Evolutionary conservation across 2,888 invertebrate species (phyloP), one percentile per base, ranked within the genome.

Genomic region (Archips crataeganus): DNA sequence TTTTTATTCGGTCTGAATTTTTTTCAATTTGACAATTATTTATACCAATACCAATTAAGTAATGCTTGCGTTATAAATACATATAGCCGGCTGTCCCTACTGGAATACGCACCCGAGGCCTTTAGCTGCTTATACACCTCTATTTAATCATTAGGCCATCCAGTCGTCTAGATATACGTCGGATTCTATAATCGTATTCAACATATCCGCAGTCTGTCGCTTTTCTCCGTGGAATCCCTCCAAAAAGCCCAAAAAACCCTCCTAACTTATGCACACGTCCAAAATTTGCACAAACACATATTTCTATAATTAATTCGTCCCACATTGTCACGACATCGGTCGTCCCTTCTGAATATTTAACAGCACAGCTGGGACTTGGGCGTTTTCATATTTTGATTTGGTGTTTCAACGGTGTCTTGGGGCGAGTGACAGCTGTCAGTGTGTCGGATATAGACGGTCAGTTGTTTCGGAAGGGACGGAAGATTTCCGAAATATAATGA

Each of bases 271-370:
- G 63, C 45, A 47, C 45, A 45, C 34, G 34, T 63, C 63, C 63
- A 36, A 59, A 32, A 34, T 59, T 59, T 54, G 23, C 54, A 15
- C 54, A 54, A 15, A 51, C 23, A 51, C 51, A 65, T 51, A 65
- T 65, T 51, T 49, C 65, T 65, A 67, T 67, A 67, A 67, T 67
- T 67, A 67, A 67, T 67, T 54, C 65, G 54, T 51, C 54, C 66
- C 66, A 13, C 54, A 64, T 64, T 64, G 66, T 57, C 57, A 57
- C 65, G 15, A 39, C 57, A 63, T 45, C 15, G 36, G 39, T 3
- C 61, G 61, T 36, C 57, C 57, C 66, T 67, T 36, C 42, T 88
- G 88, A 86, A 88, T 88, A 88, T 88, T 54, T 67, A 67, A 86
- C 88, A 88, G 81, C 80, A 79, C 68, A 78, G 69, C 78, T 65